Percentiles rank a stretch among this genome's conserved stretches.
Conservation (phyloP, 2,888 invertebrate genomes). For the Parapristionchus giblindavisi region DNA sequence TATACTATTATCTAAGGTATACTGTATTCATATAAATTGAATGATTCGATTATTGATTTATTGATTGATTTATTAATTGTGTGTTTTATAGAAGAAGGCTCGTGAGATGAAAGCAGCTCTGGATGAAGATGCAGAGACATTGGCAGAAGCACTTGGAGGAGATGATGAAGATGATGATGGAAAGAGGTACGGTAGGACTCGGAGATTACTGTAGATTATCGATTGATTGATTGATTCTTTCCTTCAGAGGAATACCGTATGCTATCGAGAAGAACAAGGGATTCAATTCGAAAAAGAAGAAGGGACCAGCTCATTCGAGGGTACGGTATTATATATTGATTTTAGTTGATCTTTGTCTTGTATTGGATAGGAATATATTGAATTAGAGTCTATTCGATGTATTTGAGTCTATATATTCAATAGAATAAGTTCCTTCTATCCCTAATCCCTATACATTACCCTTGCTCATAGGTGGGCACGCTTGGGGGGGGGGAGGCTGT, state of each 20-base stretch:
- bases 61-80: not conserved
- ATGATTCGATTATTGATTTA: not conserved
- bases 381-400: too few species aligned
- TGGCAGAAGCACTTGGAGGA: conserved; percentile 23
- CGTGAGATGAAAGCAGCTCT: not conserved
- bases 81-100: not conserved
- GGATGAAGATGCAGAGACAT: conserved; percentile 14
- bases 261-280: conserved; percentile 57
- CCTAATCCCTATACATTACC: too few species aligned
- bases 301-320: conserved; percentile 49
- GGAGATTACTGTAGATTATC: not conserved
- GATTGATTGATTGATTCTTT: not conserved
- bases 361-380: not conserved
- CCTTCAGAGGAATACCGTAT: conserved; percentile 34
- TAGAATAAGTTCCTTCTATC: too few species aligned
- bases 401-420: too few species aligned
- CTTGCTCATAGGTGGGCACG: too few species aligned
- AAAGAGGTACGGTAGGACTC: conserved; percentile 19
- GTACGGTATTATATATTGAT: conserved; percentile 4
- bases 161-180: conserved; percentile 24
- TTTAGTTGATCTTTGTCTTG: not conserved
- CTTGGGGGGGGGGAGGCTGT: too few species aligned
- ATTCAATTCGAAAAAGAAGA: conserved; percentile 44
- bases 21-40: not conserved
- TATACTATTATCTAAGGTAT: conserved; percentile 2